These are phyloP conservation scores for Oenanthe oenanthe DNA, from an alignment of 2,113 vertebrate species.

Conservation along the genomic window DNA sequence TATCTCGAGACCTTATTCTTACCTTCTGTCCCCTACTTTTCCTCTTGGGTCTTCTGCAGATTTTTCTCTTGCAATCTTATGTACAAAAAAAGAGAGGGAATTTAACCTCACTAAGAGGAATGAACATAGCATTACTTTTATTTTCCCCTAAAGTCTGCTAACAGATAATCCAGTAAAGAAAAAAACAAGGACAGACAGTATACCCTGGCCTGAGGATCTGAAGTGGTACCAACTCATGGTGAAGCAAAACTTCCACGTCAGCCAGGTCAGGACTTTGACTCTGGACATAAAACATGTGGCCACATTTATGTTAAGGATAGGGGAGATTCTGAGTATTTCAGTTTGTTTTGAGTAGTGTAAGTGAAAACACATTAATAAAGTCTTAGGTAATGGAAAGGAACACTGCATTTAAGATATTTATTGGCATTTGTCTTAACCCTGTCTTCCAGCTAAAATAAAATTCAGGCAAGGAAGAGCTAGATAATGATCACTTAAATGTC, in stretches of 20 bases:
- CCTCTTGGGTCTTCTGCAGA: not conserved
- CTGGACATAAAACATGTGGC: not conserved
- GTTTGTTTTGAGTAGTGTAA: not conserved
- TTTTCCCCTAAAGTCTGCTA: not conserved
- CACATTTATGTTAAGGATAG: not conserved
- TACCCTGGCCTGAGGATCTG: not conserved
- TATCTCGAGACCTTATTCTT: not conserved
- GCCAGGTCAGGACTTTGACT: not conserved
- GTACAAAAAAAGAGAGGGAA: not conserved
- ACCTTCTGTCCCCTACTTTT: not conserved
- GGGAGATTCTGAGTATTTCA: not conserved
- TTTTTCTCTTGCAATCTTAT: not conserved
- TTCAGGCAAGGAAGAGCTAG: not conserved
- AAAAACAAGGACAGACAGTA: not conserved
- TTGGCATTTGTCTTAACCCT: not conserved
- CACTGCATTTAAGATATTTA: not conserved
- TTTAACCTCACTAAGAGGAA: not conserved
- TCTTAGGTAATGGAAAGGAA: not conserved
- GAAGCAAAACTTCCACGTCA: not conserved
- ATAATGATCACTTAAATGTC: not conserved
- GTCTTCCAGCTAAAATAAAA: not conserved
- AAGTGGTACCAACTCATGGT: fast-evolving
- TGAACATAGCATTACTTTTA: not conserved
- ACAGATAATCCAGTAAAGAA: not conserved
- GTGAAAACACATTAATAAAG: not conserved